A percentile compares a stretch with the other conserved stretches of the same genome.
These are phyloP conservation scores for Lasioglossum marginatum DNA, from an alignment of 2,888 invertebrate genomes.

Conservation along the genomic window DNA sequence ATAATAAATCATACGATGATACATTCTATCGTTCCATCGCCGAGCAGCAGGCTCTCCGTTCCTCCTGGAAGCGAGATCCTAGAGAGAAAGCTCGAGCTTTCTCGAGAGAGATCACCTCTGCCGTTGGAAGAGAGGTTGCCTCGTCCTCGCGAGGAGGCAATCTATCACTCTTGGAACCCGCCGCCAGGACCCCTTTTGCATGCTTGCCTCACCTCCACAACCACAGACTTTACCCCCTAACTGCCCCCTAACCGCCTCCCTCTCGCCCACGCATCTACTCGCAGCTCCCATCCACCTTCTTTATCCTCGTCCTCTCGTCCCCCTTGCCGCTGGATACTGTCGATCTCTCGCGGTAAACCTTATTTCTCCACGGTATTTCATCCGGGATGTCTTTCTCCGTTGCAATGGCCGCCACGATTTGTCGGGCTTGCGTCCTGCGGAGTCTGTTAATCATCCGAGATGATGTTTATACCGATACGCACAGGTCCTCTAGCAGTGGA, in stretches of 20 bases:
- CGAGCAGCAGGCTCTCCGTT: constrained; percentile 57
- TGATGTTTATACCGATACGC: not conserved
- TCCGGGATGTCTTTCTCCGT: constrained; percentile 27
- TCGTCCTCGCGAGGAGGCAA: constrained; percentile 78
- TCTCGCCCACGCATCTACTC: constrained; percentile 56
- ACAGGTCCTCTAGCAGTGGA: not conserved
- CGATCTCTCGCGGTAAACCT: constrained; percentile 69
- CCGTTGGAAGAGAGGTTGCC: constrained; percentile 72
- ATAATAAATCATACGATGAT: constrained; percentile 83
- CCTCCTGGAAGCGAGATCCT: constrained; percentile 73
- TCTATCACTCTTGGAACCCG: constrained; percentile 79
- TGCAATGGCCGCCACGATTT: constrained; percentile 1
- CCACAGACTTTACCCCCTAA: constrained; percentile 58
- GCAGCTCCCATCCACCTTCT: constrained; percentile 61
- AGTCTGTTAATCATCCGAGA: constrained; percentile 2
- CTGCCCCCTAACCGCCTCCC: constrained; percentile 11
- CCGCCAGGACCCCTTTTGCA: constrained; percentile 57
- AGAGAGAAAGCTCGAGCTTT: constrained; percentile 76
- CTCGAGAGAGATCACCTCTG: constrained; percentile 76
- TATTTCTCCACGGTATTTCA: constrained; percentile 66
- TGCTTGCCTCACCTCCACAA: constrained; percentile 45
- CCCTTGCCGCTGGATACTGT: constrained; percentile 52
- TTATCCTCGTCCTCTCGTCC: constrained; percentile 59
- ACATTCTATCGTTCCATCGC: constrained; percentile 80
- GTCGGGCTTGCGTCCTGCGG: not conserved